phyloP scores from a whole-genome alignment of 1,140 invertebrate species.

The honey bee (Apis mellifera) region Amel_HAv3.1 CM009932.2:9003001-9003500 shows the following conservation, averaged over 20 bases:
- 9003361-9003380: slow-evolving; percentile 43
- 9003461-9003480: slow-evolving; percentile 21
- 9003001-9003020: slow-evolving; percentile 56
- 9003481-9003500: slow-evolving; percentile 35
- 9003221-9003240: not conserved
- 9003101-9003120: slow-evolving; percentile 10
- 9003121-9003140: not conserved
- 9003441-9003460: slow-evolving; percentile 50
- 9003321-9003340: not conserved
- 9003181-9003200: not conserved
- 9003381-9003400: slow-evolving; percentile 32
- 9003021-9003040: slow-evolving; percentile 42
- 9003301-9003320: not conserved
- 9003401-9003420: not conserved
- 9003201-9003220: not conserved
- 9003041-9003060: slow-evolving; percentile 34
- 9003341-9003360: not conserved
- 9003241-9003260: not conserved
- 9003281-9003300: not conserved
- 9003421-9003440: slow-evolving; percentile 50
- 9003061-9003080: slow-evolving; percentile 26
- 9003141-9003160: no score
- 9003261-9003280: not conserved
- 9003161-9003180: not conserved
- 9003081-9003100: slow-evolving; percentile 34